Conservation (phyloP, 92 coral and sea anemone genomes). For the Hydrozoanthus gracilis region DNA sequence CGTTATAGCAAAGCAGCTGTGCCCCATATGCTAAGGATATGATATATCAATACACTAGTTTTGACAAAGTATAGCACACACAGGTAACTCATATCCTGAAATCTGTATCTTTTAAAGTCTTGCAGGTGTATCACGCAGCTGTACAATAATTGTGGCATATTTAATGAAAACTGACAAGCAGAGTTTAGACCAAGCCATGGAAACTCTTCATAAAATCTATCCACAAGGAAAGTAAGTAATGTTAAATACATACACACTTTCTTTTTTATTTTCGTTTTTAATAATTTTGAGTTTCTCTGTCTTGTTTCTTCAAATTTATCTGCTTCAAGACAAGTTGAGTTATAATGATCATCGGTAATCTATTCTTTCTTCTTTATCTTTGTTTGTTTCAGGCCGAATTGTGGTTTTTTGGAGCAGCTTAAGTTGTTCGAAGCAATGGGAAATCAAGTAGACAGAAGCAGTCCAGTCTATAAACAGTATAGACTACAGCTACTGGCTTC, state of each 20-base stretch:
- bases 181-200: conserved; percentile 73
- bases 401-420: conserved; percentile 90
- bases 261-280: neutral
- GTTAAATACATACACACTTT: neutral
- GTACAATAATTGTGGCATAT: conserved; percentile 84
- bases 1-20: too few species aligned
- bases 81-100: too few species aligned
- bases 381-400: conserved; percentile 76
- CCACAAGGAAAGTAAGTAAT: conserved; percentile 81
- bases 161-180: conserved; percentile 72
- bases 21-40: too few species aligned
- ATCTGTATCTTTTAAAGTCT: conserved; percentile 50
- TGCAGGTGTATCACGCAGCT: conserved; percentile 94
- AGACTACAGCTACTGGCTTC: conserved; percentile 83
- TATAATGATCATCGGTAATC: neutral
- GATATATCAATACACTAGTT: too few species aligned
- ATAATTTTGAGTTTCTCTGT: neutral
- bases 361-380: neutral
- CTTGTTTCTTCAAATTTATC: too few species aligned
- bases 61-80: too few species aligned
- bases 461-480: conserved; percentile 85
- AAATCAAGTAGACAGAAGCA: conserved; percentile 73
- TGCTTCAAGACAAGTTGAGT: too few species aligned
- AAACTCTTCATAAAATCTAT: conserved; percentile 59
- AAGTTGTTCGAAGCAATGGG: conserved; percentile 90